A percentile compares a stretch with the other conserved stretches of the same genome.
Conservation (phyloP, 2,113 vertebrate genomes). For the Bujurquina vittata region DNA sequence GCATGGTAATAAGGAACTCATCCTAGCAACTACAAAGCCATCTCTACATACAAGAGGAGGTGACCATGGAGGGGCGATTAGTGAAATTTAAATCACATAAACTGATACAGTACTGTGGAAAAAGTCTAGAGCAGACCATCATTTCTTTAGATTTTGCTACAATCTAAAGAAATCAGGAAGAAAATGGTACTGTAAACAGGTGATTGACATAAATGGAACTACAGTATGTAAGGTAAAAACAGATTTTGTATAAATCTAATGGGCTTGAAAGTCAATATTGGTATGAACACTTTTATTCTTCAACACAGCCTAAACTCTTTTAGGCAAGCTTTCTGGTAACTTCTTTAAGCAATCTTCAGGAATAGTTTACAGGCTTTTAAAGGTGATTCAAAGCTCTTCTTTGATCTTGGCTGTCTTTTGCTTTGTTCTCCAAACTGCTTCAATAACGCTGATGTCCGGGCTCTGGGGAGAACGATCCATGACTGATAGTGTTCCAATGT, state of each 20-base stretch:
- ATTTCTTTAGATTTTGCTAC: not conserved
- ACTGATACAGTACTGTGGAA: not conserved
- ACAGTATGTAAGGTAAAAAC: not conserved
- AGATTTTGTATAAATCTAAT: not conserved
- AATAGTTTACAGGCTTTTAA: not conserved
- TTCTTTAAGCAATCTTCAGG: not conserved
- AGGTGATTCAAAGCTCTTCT: not conserved
- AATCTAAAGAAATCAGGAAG: not conserved
- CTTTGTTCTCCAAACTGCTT: not conserved
- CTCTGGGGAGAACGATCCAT: not conserved
- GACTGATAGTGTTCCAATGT: not conserved
- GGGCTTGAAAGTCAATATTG: not conserved
- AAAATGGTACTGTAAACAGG: not conserved
- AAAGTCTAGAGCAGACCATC: not conserved
- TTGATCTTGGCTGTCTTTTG: not conserved
- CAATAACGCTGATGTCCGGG: not conserved
- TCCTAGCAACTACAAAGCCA: not conserved
- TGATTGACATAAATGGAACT: not conserved
- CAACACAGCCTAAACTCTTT: not conserved
- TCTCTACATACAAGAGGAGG: not conserved
- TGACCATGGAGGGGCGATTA: not conserved
- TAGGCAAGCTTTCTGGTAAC: not conserved
- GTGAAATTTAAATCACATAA: not conserved
- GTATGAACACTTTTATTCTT: not conserved
- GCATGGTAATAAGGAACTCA: slow-evolving; percentile 24